Base-by-base conservation (phyloP, 2,797 vertebrate species). In the Crypturellus tataupa region DNA sequence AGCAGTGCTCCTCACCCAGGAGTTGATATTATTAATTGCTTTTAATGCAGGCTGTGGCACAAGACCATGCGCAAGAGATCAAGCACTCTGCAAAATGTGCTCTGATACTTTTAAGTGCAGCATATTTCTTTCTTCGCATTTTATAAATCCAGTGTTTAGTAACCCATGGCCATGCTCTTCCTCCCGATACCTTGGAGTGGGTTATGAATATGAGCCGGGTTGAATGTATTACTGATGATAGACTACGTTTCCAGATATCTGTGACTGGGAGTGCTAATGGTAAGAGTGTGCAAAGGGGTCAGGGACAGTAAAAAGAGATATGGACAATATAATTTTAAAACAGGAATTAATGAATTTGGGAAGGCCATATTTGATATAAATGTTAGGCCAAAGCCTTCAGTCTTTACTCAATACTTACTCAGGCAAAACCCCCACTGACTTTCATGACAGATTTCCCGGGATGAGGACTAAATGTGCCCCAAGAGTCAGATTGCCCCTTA, bases 71-170 rank as follows among this genome's bases (percentile, higher is more conserved):
- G 93, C 53, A 93, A 75, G 78, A 92, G 90, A 95, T 80, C 67
- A 49, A 47, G 94, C 89, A 82, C 86, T 47, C 80, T 3, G 69
- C 86, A 91, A 91, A 95, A 97, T 91, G 91, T 90, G 84, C 91
- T 95, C 95, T 90, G 96, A 94, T 96, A 92, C 93, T 91, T 95
- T 89, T 96, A 95, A 96, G 90, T 94, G 85, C 95, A 88, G 95
- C 96, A 95, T 97, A 97, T 97, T 97, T 97, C 96, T 97, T 93
- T 92, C 87, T 83, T 73, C 67, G 9, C 67, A 67, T 97, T 97
- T 94, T 97, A 98, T 97, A 97, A 97, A 98, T 97, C 96, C 94
- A 56, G 87, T 95, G 96, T 95, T 97, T 97, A 97, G 96, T 97
- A 97, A 97, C 97, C 97, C 97, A 96, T 97, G 90, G 96, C 97